Evolutionary conservation across 1,140 invertebrate species (phyloP).

Genomic region (Zelostemma sp.): DNA sequence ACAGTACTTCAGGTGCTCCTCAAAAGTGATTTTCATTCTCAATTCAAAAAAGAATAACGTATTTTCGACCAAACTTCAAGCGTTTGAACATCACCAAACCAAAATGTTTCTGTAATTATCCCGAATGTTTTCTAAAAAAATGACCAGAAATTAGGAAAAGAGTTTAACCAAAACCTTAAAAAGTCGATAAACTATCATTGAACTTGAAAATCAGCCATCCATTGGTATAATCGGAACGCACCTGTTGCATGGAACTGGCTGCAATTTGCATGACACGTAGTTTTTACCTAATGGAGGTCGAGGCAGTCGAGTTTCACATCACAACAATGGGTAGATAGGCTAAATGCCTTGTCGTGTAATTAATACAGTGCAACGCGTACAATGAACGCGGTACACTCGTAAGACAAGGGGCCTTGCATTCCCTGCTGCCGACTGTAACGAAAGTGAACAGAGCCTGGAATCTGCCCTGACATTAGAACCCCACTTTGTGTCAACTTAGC

Average conservation of each 20-base stretch:
- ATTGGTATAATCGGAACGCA: slow-evolving; percentile 13
- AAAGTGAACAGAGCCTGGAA: neutral
- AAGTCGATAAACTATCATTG: neutral
- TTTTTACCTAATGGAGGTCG: slow-evolving; percentile 25
- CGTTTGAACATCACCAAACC: too few species aligned
- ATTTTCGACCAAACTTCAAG: neutral
- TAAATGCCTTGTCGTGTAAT: slow-evolving; percentile 29
- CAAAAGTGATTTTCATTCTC: too few species aligned
- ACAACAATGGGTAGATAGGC: slow-evolving; percentile 25
- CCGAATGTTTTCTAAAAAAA: too few species aligned
- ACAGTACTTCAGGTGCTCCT: too few species aligned
- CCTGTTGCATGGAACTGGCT: slow-evolving; percentile 25
- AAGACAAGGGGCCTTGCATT: neutral
- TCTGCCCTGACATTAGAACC: neutral
- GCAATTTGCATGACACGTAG: slow-evolving; percentile 23
- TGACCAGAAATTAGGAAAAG: too few species aligned
- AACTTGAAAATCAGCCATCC: neutral
- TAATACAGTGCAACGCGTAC: slow-evolving; percentile 14
- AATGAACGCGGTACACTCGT: neutral
- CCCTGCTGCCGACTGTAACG: neutral
- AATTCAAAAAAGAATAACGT: neutral
- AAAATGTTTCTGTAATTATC: too few species aligned
- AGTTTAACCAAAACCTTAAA: too few species aligned
- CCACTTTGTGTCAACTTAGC: neutral
- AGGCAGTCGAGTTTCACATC: slow-evolving; percentile 20